Percentiles rank a stretch among this genome's conserved stretches.
Conservation (phyloP, 2,888 invertebrate genomes). For the Pilophorus perplexus region DNA sequence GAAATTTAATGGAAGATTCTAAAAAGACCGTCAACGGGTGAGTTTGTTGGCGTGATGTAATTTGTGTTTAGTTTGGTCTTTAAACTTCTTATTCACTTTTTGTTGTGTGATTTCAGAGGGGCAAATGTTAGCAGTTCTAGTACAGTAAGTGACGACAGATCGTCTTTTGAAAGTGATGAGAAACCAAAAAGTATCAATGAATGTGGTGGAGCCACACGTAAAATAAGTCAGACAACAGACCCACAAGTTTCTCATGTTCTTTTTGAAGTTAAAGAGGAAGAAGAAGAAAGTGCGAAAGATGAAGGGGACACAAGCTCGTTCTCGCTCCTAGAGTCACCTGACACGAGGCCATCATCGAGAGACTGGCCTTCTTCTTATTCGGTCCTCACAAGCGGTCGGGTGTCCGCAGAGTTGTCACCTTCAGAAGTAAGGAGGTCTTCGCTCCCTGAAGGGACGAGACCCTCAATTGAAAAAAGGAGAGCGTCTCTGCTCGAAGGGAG, state of each 20-base stretch:
- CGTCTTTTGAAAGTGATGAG: no score
- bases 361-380: constrained; percentile 6
- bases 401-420: background rate
- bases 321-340: background rate
- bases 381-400: background rate
- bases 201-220: no score
- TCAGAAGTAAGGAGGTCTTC: background rate
- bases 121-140: no score
- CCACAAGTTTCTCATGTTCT: constrained; percentile 10
- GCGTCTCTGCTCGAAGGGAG: constrained; percentile 18
- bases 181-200: no score
- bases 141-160: no score
- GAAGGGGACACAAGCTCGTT: background rate
- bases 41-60: no score
- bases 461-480: constrained; percentile 5
- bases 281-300: background rate
- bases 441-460: background rate
- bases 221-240: no score
- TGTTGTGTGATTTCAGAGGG: background rate
- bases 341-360: background rate
- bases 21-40: background rate
- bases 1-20: constrained; percentile 51
- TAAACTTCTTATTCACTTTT: background rate
- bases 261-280: constrained; percentile 26
- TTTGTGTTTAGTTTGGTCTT: background rate